These are phyloP conservation scores for Syngnathus scovelli DNA, from an alignment of 2,113 vertebrate genomes.

Conservation along the genomic window DNA sequence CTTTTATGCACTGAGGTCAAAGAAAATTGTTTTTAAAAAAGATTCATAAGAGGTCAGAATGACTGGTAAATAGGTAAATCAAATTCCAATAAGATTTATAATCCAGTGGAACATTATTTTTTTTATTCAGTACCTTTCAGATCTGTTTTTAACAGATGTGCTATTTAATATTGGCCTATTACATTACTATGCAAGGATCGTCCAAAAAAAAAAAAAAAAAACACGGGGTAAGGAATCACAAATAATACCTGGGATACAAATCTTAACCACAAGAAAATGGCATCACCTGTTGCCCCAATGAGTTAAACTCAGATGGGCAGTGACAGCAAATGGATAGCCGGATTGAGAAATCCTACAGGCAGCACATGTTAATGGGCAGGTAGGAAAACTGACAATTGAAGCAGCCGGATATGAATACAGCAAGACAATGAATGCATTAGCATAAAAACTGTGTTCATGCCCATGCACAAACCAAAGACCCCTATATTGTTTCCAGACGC, in stretches of 20 bases:
- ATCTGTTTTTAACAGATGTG: no score
- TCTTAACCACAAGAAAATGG: background rate
- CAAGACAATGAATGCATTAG: slow-evolving; percentile 10
- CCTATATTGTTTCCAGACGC: slow-evolving; percentile 7
- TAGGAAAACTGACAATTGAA: slow-evolving; percentile 2
- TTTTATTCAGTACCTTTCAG: no score
- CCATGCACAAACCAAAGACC: slow-evolving; percentile 11
- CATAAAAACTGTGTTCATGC: background rate
- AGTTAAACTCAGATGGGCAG: background rate
- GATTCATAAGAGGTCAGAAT: background rate
- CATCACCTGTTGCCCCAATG: background rate
- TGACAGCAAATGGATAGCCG: background rate
- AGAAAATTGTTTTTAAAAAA: background rate
- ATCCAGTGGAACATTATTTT: background rate
- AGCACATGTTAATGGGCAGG: slow-evolving; percentile 1
- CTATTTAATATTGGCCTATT: no score
- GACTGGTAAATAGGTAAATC: background rate
- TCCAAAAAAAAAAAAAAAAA: no score
- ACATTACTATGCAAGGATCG: no score
- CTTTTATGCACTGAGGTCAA: background rate
- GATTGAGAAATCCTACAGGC: background rate
- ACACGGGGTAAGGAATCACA: no score
- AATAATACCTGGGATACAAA: background rate
- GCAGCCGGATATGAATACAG: slow-evolving; percentile 18
- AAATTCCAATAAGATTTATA: background rate